Evolutionary conservation across 2,797 vertebrate genomes (phyloP).

Genomic region (Tiaroga cobitis): DNA sequence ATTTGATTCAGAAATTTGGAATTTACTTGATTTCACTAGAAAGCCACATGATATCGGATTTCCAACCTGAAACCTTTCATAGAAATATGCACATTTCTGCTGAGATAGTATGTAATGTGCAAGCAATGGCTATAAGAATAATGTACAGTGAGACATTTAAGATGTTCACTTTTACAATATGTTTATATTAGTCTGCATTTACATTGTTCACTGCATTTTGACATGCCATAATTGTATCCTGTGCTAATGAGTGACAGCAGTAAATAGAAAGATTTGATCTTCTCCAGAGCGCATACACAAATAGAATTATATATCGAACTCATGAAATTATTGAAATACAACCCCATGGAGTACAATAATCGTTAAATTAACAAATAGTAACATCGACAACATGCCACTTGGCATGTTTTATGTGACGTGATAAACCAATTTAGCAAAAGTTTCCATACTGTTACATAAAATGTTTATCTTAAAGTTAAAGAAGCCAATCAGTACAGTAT

Average conservation of each 20-base stretch:
- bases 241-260: background rate
- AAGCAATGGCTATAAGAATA: background rate
- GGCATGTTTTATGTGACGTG: background rate
- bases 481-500: background rate
- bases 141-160: background rate
- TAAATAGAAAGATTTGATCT: background rate
- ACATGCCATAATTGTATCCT: background rate
- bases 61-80: background rate
- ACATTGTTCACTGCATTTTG: background rate
- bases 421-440: too few species aligned
- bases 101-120: background rate
- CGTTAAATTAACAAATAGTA: too few species aligned
- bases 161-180: background rate
- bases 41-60: background rate
- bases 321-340: background rate
- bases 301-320: background rate
- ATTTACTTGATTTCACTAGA: background rate
- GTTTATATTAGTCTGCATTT: background rate
- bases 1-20: background rate
- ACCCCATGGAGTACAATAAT: background rate
- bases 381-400: background rate
- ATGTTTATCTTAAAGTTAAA: background rate
- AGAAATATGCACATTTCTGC: background rate
- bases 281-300: background rate
- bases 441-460: background rate